Percentiles rank a stretch among this genome's conserved stretches.
Evolutionary conservation across 2,888 invertebrate species (phyloP).

Genomic region (Plagodis pulveraria): DNA sequence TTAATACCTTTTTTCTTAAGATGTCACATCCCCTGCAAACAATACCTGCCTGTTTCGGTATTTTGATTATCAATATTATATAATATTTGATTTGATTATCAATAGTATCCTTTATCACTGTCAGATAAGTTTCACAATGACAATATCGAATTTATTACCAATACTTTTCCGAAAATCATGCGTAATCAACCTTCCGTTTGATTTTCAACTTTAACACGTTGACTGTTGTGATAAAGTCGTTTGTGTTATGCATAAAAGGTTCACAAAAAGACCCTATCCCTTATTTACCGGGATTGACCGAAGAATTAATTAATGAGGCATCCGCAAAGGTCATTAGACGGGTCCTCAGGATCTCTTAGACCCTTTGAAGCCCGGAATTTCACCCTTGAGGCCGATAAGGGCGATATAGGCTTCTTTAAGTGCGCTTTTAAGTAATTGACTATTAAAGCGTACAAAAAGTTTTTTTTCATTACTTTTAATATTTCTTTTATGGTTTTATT

Average conservation of each 20-base stretch:
- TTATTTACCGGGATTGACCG: slow-evolving; percentile 63
- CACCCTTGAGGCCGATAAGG: slow-evolving; percentile 49
- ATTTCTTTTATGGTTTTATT: slow-evolving; percentile 16
- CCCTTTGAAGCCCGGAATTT: slow-evolving; percentile 48
- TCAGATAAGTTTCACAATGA: slow-evolving; percentile 18
- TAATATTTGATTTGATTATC: no score
- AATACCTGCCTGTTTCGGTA: slow-evolving; percentile 1
- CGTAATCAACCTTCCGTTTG: not conserved
- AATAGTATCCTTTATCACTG: slow-evolving; percentile 3
- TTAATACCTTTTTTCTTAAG: no score
- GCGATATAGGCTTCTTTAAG: slow-evolving; percentile 48
- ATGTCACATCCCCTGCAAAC: no score
- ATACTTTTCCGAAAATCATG: slow-evolving; percentile 16
- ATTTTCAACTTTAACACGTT: slow-evolving; percentile 2
- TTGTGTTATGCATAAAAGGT: slow-evolving; percentile 6
- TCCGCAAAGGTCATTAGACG: slow-evolving; percentile 55
- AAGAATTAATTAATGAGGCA: slow-evolving; percentile 69
- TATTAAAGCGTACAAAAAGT: slow-evolving; percentile 43
- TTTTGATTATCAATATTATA: not conserved
- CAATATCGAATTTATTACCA: slow-evolving; percentile 18
- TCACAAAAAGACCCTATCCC: slow-evolving; percentile 34
- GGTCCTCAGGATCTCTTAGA: slow-evolving; percentile 40
- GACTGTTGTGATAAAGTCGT: slow-evolving; percentile 1
- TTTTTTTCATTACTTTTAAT: slow-evolving; percentile 24
- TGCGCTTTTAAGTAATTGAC: slow-evolving; percentile 63